Conservation (phyloP, 2,888 invertebrate species). For the Torymus tubicola region DNA sequence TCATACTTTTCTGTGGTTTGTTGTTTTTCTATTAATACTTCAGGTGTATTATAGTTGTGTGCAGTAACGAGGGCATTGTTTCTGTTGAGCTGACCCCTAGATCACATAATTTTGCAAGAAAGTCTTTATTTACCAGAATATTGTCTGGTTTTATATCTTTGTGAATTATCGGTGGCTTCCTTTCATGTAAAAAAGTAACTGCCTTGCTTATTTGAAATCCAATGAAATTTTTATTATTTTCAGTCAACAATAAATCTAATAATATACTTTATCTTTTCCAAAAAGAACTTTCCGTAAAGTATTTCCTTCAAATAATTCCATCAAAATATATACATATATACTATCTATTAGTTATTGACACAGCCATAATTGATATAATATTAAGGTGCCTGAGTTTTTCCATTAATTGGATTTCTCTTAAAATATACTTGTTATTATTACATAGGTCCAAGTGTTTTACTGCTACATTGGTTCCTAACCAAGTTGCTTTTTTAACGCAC, state of each 20-base stretch:
- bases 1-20: too few relatives aligned
- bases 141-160: constrained; percentile 41
- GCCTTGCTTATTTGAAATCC: constrained; percentile 30
- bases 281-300: background rate
- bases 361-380: constrained; percentile 9
- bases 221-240: background rate
- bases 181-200: constrained; percentile 21
- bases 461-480: constrained; percentile 15
- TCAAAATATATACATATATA: background rate
- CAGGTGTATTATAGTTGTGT: background rate
- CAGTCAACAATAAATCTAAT: background rate
- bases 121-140: background rate
- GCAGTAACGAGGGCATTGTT: background rate
- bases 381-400: constrained; percentile 38
- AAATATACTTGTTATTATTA: background rate
- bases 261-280: background rate
- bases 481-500: constrained; percentile 4
- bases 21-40: too few relatives aligned
- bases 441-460: constrained; percentile 10
- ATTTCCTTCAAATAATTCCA: background rate
- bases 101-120: background rate
- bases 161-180: constrained; percentile 32
- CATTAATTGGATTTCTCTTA: constrained; percentile 8
- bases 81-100: background rate
- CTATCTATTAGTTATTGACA: background rate